A percentile compares a stretch with the other conserved stretches of the same genome.
Evolutionary conservation across 2,797 vertebrate genomes (phyloP).

Genomic region (Lithobates sylvaticus): DNA sequence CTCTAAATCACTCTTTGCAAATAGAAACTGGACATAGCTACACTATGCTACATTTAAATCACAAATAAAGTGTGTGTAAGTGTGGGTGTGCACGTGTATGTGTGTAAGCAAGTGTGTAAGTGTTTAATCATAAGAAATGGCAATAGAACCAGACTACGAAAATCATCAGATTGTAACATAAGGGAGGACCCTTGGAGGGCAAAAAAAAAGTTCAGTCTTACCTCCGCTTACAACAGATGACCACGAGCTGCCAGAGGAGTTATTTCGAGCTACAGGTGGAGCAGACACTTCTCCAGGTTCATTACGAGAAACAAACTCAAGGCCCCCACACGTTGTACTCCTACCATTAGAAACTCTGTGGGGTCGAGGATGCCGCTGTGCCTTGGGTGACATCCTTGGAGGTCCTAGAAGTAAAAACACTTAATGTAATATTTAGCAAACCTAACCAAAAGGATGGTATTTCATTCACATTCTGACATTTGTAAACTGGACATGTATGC

Average conservation of each 20-base stretch:
- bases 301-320: constrained; percentile 92
- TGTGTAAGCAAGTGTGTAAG: too few species aligned
- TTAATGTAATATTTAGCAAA: constrained; percentile 54
- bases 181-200: too few species aligned
- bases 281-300: constrained; percentile 85
- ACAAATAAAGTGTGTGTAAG: too few species aligned
- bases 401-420: constrained; percentile 81
- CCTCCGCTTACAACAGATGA: constrained; percentile 98
- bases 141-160: too few species aligned
- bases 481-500: not conserved
- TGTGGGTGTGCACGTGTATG: too few species aligned
- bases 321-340: constrained; percentile 85
- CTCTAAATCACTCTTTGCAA: too few species aligned
- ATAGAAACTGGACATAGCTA: too few species aligned
- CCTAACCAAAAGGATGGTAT: not conserved
- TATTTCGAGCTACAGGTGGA: constrained; percentile 86
- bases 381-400: constrained; percentile 98
- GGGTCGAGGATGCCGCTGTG: constrained; percentile 93
- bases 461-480: too few species aligned
- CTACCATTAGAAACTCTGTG: constrained; percentile 92
- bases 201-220: constrained; percentile 67
- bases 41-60: too few species aligned
- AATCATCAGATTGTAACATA: not conserved
- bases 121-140: too few species aligned
- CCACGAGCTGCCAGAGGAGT: constrained; percentile 95